Percentiles rank a stretch among this genome's conserved stretches.
Conservation (phyloP, 2,888 invertebrate species). For the Lypha dubia region DNA sequence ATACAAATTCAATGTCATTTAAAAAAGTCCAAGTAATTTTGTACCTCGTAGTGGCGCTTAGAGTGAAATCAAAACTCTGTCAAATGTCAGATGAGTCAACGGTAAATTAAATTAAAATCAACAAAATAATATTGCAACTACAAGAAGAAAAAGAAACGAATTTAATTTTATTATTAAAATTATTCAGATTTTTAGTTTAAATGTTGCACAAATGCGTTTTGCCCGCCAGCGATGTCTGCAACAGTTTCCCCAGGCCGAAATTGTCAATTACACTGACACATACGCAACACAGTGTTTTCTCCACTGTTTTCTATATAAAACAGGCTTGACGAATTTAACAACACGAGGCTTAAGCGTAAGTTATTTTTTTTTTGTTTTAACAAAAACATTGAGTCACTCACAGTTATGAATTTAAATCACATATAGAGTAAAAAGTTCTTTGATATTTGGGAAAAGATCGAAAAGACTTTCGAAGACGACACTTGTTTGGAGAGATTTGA, state of each 20-base stretch:
- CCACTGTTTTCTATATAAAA: constrained; percentile 76
- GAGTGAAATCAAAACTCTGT: neutral
- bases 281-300: constrained; percentile 77
- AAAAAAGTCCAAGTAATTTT: neutral
- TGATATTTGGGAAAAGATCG: constrained; percentile 60
- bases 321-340: constrained; percentile 76
- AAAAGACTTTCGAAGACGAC: constrained; percentile 60
- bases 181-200: constrained; percentile 27
- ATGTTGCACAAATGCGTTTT: constrained; percentile 68
- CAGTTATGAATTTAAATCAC: neutral
- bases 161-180: no score
- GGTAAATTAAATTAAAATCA: constrained; percentile 17
- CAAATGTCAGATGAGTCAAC: neutral
- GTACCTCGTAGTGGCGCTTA: neutral
- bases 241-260: constrained; percentile 69
- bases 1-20: neutral
- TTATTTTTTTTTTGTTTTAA: neutral
- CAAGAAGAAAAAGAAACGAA: no score
- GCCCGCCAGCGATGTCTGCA: constrained; percentile 73
- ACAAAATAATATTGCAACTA: neutral
- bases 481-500: constrained; percentile 53
- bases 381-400: neutral
- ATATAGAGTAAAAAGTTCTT: constrained; percentile 50
- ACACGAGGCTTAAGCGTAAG: constrained; percentile 76
- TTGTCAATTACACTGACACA: constrained; percentile 74